phyloP scores from a whole-genome alignment of 2,888 invertebrate genomes.

The Cryptocheilus praepositus region DNA sequence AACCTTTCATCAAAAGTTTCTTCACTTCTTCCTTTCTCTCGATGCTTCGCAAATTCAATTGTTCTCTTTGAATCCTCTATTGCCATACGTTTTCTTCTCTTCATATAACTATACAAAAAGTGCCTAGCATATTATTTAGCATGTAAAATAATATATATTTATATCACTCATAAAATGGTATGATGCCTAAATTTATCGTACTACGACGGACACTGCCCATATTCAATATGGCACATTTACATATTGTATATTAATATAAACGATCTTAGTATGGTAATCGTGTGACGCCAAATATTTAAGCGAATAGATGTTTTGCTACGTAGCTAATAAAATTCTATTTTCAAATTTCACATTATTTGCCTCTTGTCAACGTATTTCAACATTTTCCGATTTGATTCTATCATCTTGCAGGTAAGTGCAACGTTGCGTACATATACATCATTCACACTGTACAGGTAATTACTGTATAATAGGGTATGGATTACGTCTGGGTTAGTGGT shows the following conservation, averaged over 20 bases:
- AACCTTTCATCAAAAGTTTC: constrained; percentile 13
- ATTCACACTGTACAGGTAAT: no score
- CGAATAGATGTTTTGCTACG: constrained; percentile 73
- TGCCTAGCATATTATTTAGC: constrained; percentile 65
- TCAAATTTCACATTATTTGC: constrained; percentile 42
- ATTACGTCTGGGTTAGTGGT: no score
- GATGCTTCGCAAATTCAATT: constrained; percentile 4
- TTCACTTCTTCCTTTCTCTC: constrained; percentile 11
- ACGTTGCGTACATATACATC: no score
- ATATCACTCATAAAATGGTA: constrained; percentile 64
- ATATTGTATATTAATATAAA: constrained; percentile 72
- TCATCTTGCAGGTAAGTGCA: no score
- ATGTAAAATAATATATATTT: constrained; percentile 69
- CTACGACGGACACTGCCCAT: constrained; percentile 70
- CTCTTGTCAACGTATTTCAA: not conserved
- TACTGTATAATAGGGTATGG: no score
- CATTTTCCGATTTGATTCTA: no score
- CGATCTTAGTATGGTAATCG: constrained; percentile 68
- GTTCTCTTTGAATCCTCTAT: constrained; percentile 16
- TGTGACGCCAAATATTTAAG: constrained; percentile 74
- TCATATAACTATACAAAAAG: constrained; percentile 59
- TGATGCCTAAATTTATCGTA: constrained; percentile 64
- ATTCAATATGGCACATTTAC: constrained; percentile 67
- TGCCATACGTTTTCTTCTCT: constrained; percentile 40
- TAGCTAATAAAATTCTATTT: constrained; percentile 71